phyloP scores from a whole-genome alignment of 2,113 vertebrate genomes.

The Myrmecobius fasciatus region DNA sequence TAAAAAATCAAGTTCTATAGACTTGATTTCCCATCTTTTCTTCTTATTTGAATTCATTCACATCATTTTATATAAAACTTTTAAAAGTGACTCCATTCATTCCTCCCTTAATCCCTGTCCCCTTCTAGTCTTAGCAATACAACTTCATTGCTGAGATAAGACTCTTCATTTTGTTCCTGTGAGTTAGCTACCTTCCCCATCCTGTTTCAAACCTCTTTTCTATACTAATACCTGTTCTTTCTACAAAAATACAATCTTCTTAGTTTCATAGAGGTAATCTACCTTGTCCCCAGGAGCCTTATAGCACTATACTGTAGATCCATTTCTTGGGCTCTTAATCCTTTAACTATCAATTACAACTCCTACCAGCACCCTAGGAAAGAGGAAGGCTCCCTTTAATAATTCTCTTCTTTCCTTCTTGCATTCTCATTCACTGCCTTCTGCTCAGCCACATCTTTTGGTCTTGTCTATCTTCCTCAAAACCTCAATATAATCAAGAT shows the following conservation, averaged over 20 bases:
- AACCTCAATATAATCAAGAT: not conserved
- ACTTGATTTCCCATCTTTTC: not conserved
- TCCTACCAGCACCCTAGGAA: slow-evolving; percentile 18
- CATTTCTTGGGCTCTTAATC: slow-evolving; percentile 67
- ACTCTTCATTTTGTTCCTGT: slow-evolving; percentile 56
- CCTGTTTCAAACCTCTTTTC: slow-evolving; percentile 52
- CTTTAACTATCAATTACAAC: slow-evolving; percentile 55
- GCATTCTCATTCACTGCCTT: not conserved
- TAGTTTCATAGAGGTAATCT: slow-evolving; percentile 40
- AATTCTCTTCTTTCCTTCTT: not conserved
- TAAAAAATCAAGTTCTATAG: not conserved
- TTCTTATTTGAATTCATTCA: slow-evolving; percentile 43
- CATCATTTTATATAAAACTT: not conserved
- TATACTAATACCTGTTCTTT: slow-evolving; percentile 40
- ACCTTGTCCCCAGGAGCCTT: not conserved
- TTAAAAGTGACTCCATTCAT: not conserved
- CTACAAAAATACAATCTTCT: slow-evolving; percentile 27
- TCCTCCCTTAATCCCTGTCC: not conserved
- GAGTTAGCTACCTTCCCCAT: slow-evolving; percentile 39
- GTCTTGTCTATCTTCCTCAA: not conserved
- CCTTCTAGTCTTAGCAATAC: slow-evolving; percentile 48
- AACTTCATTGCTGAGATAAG: slow-evolving; percentile 57
- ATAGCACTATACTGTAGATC: not conserved
- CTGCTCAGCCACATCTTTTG: not conserved
- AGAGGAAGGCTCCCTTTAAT: slow-evolving; percentile 22